phyloP scores from a whole-genome alignment of 2,888 invertebrate genomes.

The Hydriomena furcata region DNA sequence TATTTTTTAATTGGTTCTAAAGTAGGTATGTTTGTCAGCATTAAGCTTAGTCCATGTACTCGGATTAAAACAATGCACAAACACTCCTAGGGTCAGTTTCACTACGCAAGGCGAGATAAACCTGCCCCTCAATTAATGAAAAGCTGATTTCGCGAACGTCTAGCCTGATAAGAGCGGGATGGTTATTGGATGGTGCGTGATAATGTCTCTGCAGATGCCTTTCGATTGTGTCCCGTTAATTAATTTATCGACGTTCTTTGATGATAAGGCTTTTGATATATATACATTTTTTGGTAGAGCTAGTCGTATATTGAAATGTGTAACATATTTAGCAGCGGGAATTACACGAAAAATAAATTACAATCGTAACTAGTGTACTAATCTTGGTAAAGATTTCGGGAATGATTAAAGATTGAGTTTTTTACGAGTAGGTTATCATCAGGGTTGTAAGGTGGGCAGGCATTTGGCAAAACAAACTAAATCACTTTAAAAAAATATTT shows the following conservation, averaged over 20 bases:
- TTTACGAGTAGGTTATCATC: too few relatives aligned
- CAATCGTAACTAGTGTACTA: too few relatives aligned
- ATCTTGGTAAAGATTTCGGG: too few relatives aligned
- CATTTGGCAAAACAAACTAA: too few relatives aligned
- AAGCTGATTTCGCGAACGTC: conserved; percentile 69
- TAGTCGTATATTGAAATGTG: background rate
- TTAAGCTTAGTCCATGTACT: background rate
- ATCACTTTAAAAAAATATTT: background rate
- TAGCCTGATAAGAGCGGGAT: conserved; percentile 56
- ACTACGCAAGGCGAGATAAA: conserved; percentile 58
- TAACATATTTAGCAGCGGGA: too few relatives aligned
- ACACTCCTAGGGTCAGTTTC: conserved; percentile 48
- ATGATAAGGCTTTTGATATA: background rate
- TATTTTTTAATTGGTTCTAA: background rate
- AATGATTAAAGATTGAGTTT: too few relatives aligned
- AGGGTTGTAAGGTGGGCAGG: too few relatives aligned
- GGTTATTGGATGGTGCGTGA: conserved; percentile 61
- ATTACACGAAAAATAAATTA: too few relatives aligned
- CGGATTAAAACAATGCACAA: conserved; percentile 13
- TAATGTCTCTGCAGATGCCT: conserved; percentile 48
- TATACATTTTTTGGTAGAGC: background rate
- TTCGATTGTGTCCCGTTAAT: conserved; percentile 55
- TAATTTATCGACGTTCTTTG: conserved; percentile 41
- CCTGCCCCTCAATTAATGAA: conserved; percentile 72
- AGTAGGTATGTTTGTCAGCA: too few relatives aligned